Evolutionary conservation across 1,140 invertebrate species (phyloP), one percentile per base, ranked within the genome.

Genomic region (Ips typographus): DNA sequence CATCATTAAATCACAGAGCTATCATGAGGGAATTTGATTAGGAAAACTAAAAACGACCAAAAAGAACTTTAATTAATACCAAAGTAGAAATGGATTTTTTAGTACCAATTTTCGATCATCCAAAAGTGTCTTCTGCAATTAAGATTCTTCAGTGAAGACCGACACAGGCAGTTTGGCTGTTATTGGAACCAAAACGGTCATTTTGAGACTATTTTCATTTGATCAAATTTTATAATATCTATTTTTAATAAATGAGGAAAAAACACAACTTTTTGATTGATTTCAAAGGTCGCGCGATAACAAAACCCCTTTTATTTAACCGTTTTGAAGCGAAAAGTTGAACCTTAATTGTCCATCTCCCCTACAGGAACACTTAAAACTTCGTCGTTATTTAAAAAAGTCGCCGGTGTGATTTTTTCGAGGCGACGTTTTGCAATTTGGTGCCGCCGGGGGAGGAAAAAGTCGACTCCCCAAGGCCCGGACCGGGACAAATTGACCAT

Each of bases 391-490:
- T 49, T 49, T 49, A 49, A 49, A 22, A 49, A 49, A 49, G 44
- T 49, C 44, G 22, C 22, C 44, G 22, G 44, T 8, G 44, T 49
- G 7, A 49, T 49, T 49, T 49, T 49, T 49, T 49, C 7, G 22
- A 22, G 44, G 44, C 22, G 44, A 49, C 44, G 44, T 49, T 49
- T 49, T 49, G 22, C 44, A 49, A 49, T 49, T 49, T 49, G 44
- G 6, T 3, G 6, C 22, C 22, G 22, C 22, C 22, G 22, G 22
- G 22, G 22, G 22, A 22, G 22, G 22, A 22, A 22, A 22, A 49
- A 49, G 6, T 49, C 22, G 3, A 49, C 2, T 8, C 44, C 44
- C 44, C 22, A 22, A 22, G 44, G 44, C 7, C 44, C 2, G 22
- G 44, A 49, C 3, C 44, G 6, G 44, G 44, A 22, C 3, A 49